Evolutionary conservation across 2,888 invertebrate genomes (phyloP), one percentile per base, ranked within the genome.

Genomic region (Pardosa pseudoannulata): DNA sequence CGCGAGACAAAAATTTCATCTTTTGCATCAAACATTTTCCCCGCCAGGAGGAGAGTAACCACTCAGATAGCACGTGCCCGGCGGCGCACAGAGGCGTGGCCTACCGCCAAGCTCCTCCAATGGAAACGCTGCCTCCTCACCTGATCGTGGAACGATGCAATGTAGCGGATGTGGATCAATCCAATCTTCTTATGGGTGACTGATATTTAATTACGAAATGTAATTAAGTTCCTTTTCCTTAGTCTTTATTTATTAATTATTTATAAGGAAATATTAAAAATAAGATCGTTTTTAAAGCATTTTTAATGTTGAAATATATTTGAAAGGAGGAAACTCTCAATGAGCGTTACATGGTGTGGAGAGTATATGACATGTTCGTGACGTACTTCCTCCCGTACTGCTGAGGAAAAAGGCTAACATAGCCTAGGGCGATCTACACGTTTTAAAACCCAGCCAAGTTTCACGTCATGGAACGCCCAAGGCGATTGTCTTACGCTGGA

Each of bases 401-500:
- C 76, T 31, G 74, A 82, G 88, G 76, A 88, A 88, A 78, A 82
- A 64, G 88, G 79, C 79, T 64, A 70, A 32, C 29, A 56, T 82
- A 28, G 74, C 82, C 65, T 68, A 64, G 78, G 81, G 86, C 86
- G 71, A 72, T 65, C 72, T 87, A 80, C 87, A 87, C 87, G 87
- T 87, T 87, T 87, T 87, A 87, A 79, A 87, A 87, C 80, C 65
- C 74, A 65, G 87, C 80, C 39, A 79, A 65, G 56, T 72, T 50
- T 41, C 32, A 70, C 71, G 50, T 29, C 36, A 73, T 74, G 87
- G 88, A 88, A 87, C 86, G 88, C 82, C 82, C 82, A 32, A 86
- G 88, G 86, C 88, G 88, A 75, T 76, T 88, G 73, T 88, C 88
- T 72, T 88, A 88, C 71, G 88, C 88, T 41, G 88, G 88, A 72